Base-by-base conservation (phyloP, 1,140 invertebrate genomes). In the Gryon sp. region DNA sequence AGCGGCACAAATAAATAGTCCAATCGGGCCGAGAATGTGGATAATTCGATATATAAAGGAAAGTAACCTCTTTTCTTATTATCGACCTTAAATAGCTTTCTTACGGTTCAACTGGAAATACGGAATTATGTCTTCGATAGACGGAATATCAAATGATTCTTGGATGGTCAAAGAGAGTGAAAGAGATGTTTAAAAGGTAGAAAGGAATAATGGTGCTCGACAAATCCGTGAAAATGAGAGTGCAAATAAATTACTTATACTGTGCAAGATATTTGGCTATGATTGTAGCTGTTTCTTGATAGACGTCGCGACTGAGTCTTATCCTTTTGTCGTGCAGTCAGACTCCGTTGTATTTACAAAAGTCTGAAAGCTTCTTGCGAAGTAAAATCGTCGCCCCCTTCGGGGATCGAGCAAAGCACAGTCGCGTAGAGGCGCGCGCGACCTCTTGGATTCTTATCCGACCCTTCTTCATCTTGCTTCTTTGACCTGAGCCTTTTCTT, bases 1-100 rank as follows among this genome's bases (percentile, higher is more conserved):
- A 72, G 55, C 60, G 80, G 79, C 80, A 79, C 80, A 80, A 81
- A 84, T 82, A 79, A 85, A 84, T 83, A 69, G 79, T 62, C 79
- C 82, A 78, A 83, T 83, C 74, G 76, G 45, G 36, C 38, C 75
- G 41, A 30, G 38, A 76, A 76, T 78, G 78, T 63, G 79, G 79
- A 80, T 82, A 81, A 81, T 41, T 68, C 74, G 80, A 78, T 82
- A 77, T 74, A 78, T 62, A 81, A 28, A 46, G 65, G 63, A n/a
- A n/a, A n/a, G 59, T n/a, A 40, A 15, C n/a, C 22, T 53, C 41
- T 43, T 53, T 73, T 75, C 78, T 78, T 78, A 78, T 70, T 73
- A 60, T 76, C 70, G 38, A 34, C 48, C 63, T 63, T 78, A 80
- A 80, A 80, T 80, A 79, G 74, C 80, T 78, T 79, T 76, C 63